Conservation (phyloP, 2,888 invertebrate species). For the Lasius platythorax region DNA sequence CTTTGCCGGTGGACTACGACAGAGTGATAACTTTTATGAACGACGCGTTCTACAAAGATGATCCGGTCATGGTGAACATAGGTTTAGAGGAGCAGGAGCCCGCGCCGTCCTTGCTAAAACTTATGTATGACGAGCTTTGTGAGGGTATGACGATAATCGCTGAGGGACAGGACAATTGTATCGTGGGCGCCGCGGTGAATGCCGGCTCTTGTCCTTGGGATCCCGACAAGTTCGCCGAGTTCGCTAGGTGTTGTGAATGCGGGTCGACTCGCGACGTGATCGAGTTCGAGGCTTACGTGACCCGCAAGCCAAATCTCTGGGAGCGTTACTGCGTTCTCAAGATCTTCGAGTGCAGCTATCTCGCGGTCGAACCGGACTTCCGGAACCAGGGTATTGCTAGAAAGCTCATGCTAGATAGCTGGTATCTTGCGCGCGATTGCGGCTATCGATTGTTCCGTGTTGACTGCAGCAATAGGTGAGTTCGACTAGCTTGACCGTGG, state of each 20-base stretch:
- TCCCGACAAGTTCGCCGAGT: constrained; percentile 40
- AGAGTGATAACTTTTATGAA: constrained; percentile 78
- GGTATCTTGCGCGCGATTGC: constrained; percentile 78
- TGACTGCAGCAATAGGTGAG: constrained; percentile 80
- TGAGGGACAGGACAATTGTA: constrained; percentile 68
- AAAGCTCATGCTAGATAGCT: constrained; percentile 78
- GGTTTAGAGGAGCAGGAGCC: constrained; percentile 62
- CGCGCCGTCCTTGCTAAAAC: constrained; percentile 63
- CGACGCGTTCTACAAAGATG: constrained; percentile 74
- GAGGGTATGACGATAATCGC: constrained; percentile 78
- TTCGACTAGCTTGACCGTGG: constrained; percentile 20
- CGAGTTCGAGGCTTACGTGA: constrained; percentile 75
- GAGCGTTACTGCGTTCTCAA: constrained; percentile 68
- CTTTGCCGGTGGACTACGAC: constrained; percentile 77
- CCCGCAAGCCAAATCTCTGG: constrained; percentile 73
- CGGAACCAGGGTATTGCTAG: constrained; percentile 75
- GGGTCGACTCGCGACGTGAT: constrained; percentile 69
- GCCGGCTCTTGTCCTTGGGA: constrained; percentile 67
- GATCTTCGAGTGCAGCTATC: constrained; percentile 77
- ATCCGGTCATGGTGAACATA: constrained; percentile 76
- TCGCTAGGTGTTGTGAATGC: constrained; percentile 69
- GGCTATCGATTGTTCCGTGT: constrained; percentile 77
- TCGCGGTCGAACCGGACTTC: constrained; percentile 75
- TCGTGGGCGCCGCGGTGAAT: constrained; percentile 79
- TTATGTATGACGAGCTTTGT: constrained; percentile 72